Conservation (phyloP, 2,888 invertebrate species). For the Drosophila peninsularis region DNA sequence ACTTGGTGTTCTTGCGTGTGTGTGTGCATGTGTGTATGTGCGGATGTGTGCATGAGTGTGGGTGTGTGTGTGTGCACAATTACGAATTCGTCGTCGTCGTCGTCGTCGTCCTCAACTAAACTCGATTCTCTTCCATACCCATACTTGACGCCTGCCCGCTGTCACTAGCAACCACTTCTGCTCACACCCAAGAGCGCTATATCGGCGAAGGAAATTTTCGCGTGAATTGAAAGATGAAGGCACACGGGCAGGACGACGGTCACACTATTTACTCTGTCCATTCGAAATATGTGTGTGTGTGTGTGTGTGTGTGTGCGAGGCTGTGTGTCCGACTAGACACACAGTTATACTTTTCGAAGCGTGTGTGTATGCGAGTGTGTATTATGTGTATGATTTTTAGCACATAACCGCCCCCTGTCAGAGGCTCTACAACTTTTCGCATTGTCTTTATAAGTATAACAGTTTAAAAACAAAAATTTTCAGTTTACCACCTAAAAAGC, state of each 20-base stretch:
- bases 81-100: conserved; percentile 72
- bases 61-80: conserved; percentile 52
- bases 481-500: conserved; percentile 55
- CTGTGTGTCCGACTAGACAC: conserved; percentile 18
- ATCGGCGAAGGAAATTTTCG: conserved; percentile 76
- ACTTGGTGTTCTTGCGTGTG: conserved; percentile 51
- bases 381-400: conserved; percentile 53
- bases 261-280: conserved; percentile 46
- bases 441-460: conserved; percentile 61
- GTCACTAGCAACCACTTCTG: conserved; percentile 58
- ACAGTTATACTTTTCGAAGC: conserved; percentile 40
- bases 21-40: conserved; percentile 7
- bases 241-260: conserved; percentile 69
- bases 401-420: conserved; percentile 41
- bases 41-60: conserved; percentile 13
- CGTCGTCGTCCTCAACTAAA: conserved; percentile 65
- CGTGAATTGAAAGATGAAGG: conserved; percentile 82
- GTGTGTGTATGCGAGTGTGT: conserved; percentile 33
- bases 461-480: conserved; percentile 63
- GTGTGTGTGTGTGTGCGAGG: not conserved
- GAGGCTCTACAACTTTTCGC: conserved; percentile 38
- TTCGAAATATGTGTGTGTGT: conserved; percentile 14
- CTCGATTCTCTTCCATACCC: conserved; percentile 75
- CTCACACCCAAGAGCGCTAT: conserved; percentile 39
- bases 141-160: conserved; percentile 57